A percentile compares a stretch with the other conserved stretches of the same genome.
phyloP scores from a whole-genome alignment of 2,797 vertebrate species.

The Sphenopsis melanotis region DNA sequence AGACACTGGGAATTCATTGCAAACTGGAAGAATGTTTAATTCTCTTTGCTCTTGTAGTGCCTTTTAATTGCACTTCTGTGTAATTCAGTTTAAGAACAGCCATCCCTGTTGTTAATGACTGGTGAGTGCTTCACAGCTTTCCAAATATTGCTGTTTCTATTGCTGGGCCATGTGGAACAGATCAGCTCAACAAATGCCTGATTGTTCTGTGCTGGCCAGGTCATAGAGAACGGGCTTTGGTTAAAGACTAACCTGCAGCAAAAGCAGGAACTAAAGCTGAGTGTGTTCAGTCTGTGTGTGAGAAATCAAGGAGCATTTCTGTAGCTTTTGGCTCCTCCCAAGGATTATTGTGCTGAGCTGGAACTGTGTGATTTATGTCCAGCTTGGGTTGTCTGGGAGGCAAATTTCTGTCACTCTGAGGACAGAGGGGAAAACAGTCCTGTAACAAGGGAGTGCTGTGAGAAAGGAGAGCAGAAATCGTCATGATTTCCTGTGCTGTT shows the following conservation, averaged over 20 bases:
- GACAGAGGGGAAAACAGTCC: neutral
- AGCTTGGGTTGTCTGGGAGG: neutral
- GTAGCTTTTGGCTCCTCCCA: neutral
- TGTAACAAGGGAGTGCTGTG: neutral
- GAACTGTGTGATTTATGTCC: neutral
- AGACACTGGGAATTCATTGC: neutral
- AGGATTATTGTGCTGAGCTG: neutral
- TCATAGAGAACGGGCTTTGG: neutral
- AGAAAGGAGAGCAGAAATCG: neutral
- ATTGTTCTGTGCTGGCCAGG: neutral
- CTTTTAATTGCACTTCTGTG: neutral
- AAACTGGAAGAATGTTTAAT: neutral
- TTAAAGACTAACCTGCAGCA: neutral
- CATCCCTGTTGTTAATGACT: neutral
- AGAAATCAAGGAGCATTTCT: neutral
- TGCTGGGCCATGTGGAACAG: neutral
- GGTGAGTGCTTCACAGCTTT: neutral
- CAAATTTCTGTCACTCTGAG: neutral
- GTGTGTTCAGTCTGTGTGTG: neutral
- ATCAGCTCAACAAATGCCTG: neutral
- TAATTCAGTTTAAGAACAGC: neutral
- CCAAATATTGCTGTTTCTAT: neutral
- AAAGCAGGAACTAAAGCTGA: neutral
- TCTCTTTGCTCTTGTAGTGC: neutral
- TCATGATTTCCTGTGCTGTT: neutral